Evolutionary conservation across 2,113 vertebrate species (phyloP), one percentile per base, ranked within the genome.

Genomic region (Podilymbus podiceps): DNA sequence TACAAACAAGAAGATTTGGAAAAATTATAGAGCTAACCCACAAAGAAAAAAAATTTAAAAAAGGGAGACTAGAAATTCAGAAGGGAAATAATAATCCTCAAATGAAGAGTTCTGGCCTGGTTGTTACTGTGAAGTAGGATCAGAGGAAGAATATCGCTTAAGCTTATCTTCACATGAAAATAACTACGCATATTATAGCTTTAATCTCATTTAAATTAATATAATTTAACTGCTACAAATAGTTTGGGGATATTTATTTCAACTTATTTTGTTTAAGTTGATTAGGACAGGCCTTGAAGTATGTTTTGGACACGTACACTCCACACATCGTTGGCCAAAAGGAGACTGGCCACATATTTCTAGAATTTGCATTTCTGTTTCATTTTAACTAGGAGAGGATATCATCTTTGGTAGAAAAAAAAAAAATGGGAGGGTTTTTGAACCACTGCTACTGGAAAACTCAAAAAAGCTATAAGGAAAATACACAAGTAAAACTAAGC

Each of bases 171-270:
- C 85, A 72, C 24, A 92, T 47, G 90, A 92, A 92, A 93, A 90
- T 72, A 86, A 72, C 75, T 75, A 60, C 2, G 8, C 21, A 60
- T 71, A 77, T 89, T 91, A 87, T 4, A 91, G 56, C 21, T 91
- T 85, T 92, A 94, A 95, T 96, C 56, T 90, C 15, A 94, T 95
- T 95, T 95, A 92, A 94, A 93, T 88, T 83, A 96, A 93, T 90
- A 56, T 89, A 90, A 96, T 96, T 84, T 84, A 94, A 92, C 83
- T 53, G 20, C 76, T 94, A 66, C 82, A 92, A 92, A 87, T 84
- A 90, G 35, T 89, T 94, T 58, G 31, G 49, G 55, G 64, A 56
- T 59, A 92, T 88, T 94, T 94, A 85, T 95, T 92, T 96, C 40
- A 88, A 92, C 93, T 94, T 88, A 83, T 88, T 93, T 96, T 92